Evolutionary conservation across 1,140 invertebrate genomes (phyloP).

Genomic region (Conopomorpha cramerella): DNA sequence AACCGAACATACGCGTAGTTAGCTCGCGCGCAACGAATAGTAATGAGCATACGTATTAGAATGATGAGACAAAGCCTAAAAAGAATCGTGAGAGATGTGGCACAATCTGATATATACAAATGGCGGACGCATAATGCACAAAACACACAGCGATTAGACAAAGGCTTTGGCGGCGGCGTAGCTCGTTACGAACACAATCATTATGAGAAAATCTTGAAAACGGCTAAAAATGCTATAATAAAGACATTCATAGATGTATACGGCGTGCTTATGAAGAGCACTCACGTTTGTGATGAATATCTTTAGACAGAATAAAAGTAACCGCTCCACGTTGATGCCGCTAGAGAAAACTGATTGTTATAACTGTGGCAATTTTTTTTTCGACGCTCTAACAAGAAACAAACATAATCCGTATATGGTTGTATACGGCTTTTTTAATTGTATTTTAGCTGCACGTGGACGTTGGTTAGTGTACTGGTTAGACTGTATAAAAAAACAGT

Average conservation of each 20-base stretch:
- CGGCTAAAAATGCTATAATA: constrained; percentile 55
- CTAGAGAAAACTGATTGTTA: constrained; percentile 26
- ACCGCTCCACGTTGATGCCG: constrained; percentile 43
- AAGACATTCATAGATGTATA: constrained; percentile 57
- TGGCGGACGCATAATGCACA: no score
- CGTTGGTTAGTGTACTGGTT: no score
- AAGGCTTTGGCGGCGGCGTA: constrained; percentile 44
- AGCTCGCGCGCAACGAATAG: no score
- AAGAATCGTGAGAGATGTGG: no score
- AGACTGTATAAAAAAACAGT: no score
- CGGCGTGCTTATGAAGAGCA: constrained; percentile 44
- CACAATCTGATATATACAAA: no score
- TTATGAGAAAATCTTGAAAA: constrained; percentile 61
- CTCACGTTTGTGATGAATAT: constrained; percentile 52
- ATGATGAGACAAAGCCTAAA: no score
- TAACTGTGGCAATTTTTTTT: constrained; percentile 21
- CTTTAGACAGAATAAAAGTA: constrained; percentile 52
- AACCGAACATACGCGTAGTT: no score
- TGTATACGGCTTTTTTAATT: no score
- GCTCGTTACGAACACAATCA: constrained; percentile 56
- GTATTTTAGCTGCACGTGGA: no score
- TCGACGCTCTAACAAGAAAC: constrained; percentile 8
- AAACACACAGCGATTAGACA: constrained; percentile 49
- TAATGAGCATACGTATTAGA: no score
- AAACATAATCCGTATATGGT: no score